These are phyloP conservation scores for Hystrix cristata DNA, from an alignment of 2,113 vertebrate genomes.

Conservation along the genomic window DNA sequence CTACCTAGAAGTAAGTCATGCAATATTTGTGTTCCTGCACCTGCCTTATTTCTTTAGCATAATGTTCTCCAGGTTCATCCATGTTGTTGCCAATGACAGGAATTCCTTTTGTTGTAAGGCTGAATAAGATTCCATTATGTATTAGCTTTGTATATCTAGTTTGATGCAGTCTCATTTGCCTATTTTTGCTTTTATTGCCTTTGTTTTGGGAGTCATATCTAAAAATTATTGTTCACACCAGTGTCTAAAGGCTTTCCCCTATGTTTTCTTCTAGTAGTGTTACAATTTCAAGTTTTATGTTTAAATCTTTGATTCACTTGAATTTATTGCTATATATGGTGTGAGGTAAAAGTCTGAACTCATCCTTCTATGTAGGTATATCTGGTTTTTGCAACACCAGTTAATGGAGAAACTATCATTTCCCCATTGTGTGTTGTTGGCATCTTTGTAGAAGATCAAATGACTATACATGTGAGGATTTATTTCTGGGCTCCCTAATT, in stretches of 20 bases:
- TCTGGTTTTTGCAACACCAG: background rate
- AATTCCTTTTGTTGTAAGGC: background rate
- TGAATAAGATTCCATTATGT: background rate
- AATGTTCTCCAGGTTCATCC: background rate
- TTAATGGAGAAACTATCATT: background rate
- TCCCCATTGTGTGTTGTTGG: background rate
- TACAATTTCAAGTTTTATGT: background rate
- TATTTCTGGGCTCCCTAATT: background rate
- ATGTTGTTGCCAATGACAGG: background rate
- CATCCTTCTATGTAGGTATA: background rate
- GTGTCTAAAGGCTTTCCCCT: background rate
- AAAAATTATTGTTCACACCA: background rate
- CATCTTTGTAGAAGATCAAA: background rate
- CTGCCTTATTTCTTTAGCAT: background rate
- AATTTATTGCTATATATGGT: background rate
- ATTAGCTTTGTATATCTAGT: constrained; percentile 18
- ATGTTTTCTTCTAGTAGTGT: background rate
- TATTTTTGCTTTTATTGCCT: background rate
- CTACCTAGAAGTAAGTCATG: background rate
- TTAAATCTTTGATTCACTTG: background rate
- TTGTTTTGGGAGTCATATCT: background rate
- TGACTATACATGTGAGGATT: background rate
- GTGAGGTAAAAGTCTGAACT: background rate
- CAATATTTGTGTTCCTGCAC: background rate
- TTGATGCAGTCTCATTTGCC: background rate